A percentile compares a stretch with the other conserved stretches of the same genome.
Evolutionary conservation across 2,797 vertebrate species (phyloP).

Genomic region (Epinephelus awoara): DNA sequence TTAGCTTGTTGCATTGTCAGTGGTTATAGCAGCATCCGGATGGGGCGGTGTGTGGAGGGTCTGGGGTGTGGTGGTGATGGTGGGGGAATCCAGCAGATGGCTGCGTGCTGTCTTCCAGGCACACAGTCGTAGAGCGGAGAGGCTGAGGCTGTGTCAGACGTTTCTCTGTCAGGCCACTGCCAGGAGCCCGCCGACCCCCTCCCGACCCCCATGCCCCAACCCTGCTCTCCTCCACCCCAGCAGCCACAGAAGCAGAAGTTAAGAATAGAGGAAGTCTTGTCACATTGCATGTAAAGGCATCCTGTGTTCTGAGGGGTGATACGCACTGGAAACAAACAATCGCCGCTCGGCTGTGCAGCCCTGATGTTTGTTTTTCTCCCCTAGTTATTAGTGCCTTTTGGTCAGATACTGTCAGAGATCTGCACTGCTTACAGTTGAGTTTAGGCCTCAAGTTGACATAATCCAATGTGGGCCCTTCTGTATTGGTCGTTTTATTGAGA

Average conservation of each 20-base stretch:
- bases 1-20: slow-evolving; percentile 80
- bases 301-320: slow-evolving; percentile 70
- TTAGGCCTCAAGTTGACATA: slow-evolving; percentile 75
- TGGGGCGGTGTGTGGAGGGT: slow-evolving; percentile 30
- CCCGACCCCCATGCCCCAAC: not conserved
- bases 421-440: slow-evolving; percentile 61
- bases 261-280: slow-evolving; percentile 87
- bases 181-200: slow-evolving; percentile 44
- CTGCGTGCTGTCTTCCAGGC: slow-evolving; percentile 70
- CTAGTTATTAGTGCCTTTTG: slow-evolving; percentile 77
- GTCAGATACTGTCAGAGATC: slow-evolving; percentile 83
- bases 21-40: slow-evolving; percentile 61
- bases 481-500: slow-evolving; percentile 57
- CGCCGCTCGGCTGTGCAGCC: slow-evolving; percentile 53
- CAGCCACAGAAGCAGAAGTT: slow-evolving; percentile 79
- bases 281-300: slow-evolving; percentile 81
- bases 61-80: slow-evolving; percentile 42
- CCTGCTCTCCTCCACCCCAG: slow-evolving; percentile 37
- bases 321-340: slow-evolving; percentile 70
- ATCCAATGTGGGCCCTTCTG: slow-evolving; percentile 54
- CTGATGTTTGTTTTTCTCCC: slow-evolving; percentile 49
- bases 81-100: slow-evolving; percentile 74
- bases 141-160: slow-evolving; percentile 71
- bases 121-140: slow-evolving; percentile 50
- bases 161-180: slow-evolving; percentile 59